Conservation (phyloP, 2,888 invertebrate genomes). For the Liodrosophila aerea region DNA sequence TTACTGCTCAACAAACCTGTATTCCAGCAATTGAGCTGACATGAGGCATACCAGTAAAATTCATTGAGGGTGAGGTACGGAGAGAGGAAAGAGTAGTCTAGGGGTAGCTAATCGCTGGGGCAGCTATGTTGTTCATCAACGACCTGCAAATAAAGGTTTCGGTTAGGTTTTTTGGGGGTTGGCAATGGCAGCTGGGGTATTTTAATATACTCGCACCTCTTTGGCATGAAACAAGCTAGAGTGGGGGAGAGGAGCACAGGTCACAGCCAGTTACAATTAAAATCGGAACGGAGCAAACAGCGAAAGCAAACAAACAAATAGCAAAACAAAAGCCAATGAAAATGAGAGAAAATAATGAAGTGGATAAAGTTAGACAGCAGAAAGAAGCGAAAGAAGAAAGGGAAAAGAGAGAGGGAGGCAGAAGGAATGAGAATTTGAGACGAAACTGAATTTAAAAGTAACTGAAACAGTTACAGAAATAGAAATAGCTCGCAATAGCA, state of each 20-base stretch:
- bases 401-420: conserved; percentile 1
- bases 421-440: conserved; percentile 44
- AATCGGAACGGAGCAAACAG: conserved; percentile 61
- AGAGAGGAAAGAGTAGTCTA: background rate
- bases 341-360: conserved; percentile 74
- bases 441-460: conserved; percentile 24
- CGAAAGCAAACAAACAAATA: conserved; percentile 46
- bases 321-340: conserved; percentile 68
- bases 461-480: conserved; percentile 30
- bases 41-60: background rate
- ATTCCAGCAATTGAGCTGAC: background rate
- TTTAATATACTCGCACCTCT: conserved; percentile 64
- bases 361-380: conserved; percentile 67
- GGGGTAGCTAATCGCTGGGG: conserved; percentile 5
- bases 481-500: conserved; percentile 37
- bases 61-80: background rate
- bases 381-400: conserved; percentile 21
- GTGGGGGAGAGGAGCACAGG: conserved; percentile 3
- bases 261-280: conserved; percentile 63
- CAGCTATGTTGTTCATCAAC: conserved; percentile 47
- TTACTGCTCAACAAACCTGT: too few species aligned
- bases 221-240: conserved; percentile 23
- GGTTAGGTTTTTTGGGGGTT: background rate
- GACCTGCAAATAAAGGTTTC: conserved; percentile 45
- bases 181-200: conserved; percentile 19